These are phyloP conservation scores for Scaptomyza reducta DNA, from an alignment of 2,888 invertebrate genomes.

Conservation along the genomic window DNA sequence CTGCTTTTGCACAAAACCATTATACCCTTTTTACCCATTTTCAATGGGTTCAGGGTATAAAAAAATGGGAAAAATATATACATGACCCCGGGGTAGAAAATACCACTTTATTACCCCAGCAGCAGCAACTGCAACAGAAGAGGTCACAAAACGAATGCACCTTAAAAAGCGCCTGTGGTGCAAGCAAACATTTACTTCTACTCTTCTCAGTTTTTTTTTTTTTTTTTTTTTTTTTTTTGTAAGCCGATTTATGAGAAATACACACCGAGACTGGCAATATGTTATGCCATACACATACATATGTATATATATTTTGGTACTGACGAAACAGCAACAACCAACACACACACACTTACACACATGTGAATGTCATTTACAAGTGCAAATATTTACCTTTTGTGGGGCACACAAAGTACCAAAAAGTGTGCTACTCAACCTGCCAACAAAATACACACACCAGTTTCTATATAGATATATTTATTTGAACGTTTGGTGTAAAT, in stretches of 20 bases:
- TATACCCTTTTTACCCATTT: too few species aligned
- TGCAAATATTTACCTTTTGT: conserved; percentile 74
- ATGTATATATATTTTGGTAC: conserved; percentile 3
- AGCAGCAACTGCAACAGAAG: conserved; percentile 5
- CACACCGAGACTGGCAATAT: conserved; percentile 68
- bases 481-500: conserved; percentile 8
- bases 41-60: too few species aligned
- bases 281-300: conserved; percentile 45
- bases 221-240: conserved; percentile 32
- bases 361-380: conserved; percentile 79
- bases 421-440: conserved; percentile 59
- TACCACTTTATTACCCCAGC: neutral
- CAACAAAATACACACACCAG: conserved; percentile 49
- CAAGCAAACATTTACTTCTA: neutral
- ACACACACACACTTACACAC: conserved; percentile 23
- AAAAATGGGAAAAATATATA: conserved; percentile 39
- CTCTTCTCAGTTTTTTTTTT: neutral
- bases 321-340: neutral
- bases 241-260: conserved; percentile 77
- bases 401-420: conserved; percentile 41
- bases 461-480: conserved; percentile 14
- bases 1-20: too few species aligned
- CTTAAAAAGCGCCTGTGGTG: conserved; percentile 16
- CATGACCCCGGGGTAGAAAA: conserved; percentile 40
- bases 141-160: conserved; percentile 45